These are phyloP conservation scores for Aplidium turbinatum DNA, from an alignment of 23 tunicate species.

Conservation along the genomic window DNA sequence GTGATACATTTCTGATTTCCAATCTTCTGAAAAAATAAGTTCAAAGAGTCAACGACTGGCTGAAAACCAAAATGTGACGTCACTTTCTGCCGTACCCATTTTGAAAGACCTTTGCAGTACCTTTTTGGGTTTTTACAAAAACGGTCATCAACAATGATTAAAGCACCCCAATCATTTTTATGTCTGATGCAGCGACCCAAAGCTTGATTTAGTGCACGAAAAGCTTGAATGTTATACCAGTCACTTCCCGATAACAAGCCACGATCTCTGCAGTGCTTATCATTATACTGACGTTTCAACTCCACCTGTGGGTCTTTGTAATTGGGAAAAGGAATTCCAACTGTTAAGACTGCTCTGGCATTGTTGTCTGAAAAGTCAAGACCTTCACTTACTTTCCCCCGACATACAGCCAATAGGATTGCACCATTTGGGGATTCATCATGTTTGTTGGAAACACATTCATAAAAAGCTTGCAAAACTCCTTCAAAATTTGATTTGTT, in stretches of 20 bases:
- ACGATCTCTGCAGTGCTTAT: conserved; percentile 37
- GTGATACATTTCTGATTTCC: no score
- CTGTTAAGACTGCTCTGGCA: conserved; percentile 95
- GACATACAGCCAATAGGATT: conserved; percentile 79
- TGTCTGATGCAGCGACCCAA: conserved; percentile 95
- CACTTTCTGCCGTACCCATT: conserved; percentile 82
- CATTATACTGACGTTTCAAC: conserved; percentile 77
- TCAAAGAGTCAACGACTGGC: conserved; percentile 25
- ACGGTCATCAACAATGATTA: conserved; percentile 82
- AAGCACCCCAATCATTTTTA: conserved; percentile 92
- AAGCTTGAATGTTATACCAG: conserved; percentile 98
- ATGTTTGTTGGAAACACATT: conserved; percentile 28
- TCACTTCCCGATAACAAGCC: conserved; percentile 86
- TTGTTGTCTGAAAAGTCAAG: conserved; percentile 92
- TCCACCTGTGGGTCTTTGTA: conserved; percentile 87
- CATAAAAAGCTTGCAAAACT: conserved; percentile 60
- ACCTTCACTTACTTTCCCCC: conserved; percentile 95
- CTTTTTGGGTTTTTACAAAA: conserved; percentile 81
- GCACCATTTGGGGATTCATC: conserved; percentile 43
- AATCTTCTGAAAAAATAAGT: conserved; percentile 34
- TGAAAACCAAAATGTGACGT: conserved; percentile 10
- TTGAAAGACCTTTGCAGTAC: conserved; percentile 79
- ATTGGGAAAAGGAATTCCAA: conserved; percentile 93
- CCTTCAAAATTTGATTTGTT: conserved; percentile 74
- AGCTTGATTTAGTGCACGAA: conserved; percentile 94